Evolutionary conservation across 2,888 invertebrate genomes (phyloP), one percentile per base, ranked within the genome.

Genomic region (Lepeophtheirus nordmannii): DNA sequence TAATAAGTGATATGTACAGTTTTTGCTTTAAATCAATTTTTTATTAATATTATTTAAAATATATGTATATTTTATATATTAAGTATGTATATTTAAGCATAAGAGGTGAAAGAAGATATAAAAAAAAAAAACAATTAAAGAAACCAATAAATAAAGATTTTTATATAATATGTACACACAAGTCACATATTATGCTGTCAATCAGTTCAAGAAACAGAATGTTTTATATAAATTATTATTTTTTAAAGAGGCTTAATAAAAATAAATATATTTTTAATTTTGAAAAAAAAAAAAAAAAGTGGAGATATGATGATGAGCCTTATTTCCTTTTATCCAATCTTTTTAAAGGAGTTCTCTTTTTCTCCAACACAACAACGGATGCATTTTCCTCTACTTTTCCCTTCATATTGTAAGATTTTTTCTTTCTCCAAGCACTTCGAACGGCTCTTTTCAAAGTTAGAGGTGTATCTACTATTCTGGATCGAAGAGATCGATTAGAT

Each of bases 401-500:
- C 53, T 60, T 60, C 60, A 60, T 38, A 37, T 60, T 37, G 60
- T 60, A 60, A 17, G 30, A 38, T 39, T 62, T 62, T 20, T 39
- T 38, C 38, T 62, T 62, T 1, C 14, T 62, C 39, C 39, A 39
- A 37, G 62, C 41, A 20, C 41, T 37, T n/a, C 38, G 20, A 30
- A 62, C 39, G n/a, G 39, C 62, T 20, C 39, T 38, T 7, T 62
- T 62, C n/a, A 62, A 17, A 17, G 39, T 39, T 14, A 38, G 20
- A 22, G 62, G 62, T 11, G 62, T 62, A 17, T 40, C 40, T 20
- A 62, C 20, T 20, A 60, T 60, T 23, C 60, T 60, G 62, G 62
- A 62, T n/a, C 62, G 38, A 20, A 62, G 39, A 17, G 62, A 62
- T 11, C 62, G 62, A 23, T 62, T 62, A 2, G 62, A 62, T 9